These are phyloP conservation scores for Phataginus tricuspis DNA, from an alignment of 2,797 vertebrate species.

Conservation along the genomic window DNA sequence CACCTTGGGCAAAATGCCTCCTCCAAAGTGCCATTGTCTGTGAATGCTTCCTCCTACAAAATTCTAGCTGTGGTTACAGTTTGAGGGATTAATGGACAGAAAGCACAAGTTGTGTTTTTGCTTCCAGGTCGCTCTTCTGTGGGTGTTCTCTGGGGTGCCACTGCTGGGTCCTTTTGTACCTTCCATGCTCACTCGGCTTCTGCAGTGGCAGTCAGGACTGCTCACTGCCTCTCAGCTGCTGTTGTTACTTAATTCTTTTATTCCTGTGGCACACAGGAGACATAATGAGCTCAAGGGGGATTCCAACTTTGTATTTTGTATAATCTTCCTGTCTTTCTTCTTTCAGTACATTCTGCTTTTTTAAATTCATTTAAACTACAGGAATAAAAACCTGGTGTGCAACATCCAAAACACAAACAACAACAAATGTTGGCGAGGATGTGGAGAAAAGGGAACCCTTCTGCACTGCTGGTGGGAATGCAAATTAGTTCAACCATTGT, in stretches of 20 bases:
- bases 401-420: too few relatives aligned
- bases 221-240: neutral
- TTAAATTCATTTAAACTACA: conserved; percentile 2
- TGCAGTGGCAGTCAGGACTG: neutral
- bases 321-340: neutral
- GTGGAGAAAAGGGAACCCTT: too few relatives aligned
- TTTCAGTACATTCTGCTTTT: conserved; percentile 27
- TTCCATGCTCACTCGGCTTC: neutral
- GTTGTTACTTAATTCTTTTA: conserved; percentile 38
- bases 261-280: neutral
- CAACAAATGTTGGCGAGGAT: too few relatives aligned
- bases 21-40: conserved; percentile 67
- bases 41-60: conserved; percentile 45
- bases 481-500: too few relatives aligned
- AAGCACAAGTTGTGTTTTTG: conserved; percentile 11
- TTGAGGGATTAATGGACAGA: neutral
- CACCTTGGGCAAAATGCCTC: conserved; percentile 60
- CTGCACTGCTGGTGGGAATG: too few relatives aligned
- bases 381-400: conserved; percentile 1
- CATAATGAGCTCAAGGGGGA: neutral
- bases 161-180: neutral
- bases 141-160: neutral
- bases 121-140: neutral
- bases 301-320: neutral
- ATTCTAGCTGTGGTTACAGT: neutral